These are phyloP conservation scores for Euproctis similis DNA, from an alignment of 2,888 invertebrate species.

Conservation along the genomic window DNA sequence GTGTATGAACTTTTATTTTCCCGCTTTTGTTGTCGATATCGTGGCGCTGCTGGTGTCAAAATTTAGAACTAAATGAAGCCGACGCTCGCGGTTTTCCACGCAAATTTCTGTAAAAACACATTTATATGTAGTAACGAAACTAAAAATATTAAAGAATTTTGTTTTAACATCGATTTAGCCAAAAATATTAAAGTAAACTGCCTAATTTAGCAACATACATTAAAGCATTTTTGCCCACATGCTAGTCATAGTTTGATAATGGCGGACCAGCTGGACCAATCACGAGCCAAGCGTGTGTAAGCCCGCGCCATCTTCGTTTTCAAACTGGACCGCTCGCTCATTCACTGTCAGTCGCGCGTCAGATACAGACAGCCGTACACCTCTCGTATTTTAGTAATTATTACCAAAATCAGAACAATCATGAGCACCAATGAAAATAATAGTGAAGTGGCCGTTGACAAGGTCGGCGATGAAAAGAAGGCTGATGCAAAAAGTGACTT, in stretches of 20 bases:
- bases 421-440: slow-evolving; percentile 83
- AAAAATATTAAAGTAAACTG: no score
- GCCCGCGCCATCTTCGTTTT: slow-evolving; percentile 89
- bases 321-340: slow-evolving; percentile 80
- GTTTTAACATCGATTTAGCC: slow-evolving; percentile 34
- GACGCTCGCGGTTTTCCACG: slow-evolving; percentile 33
- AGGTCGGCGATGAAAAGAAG: slow-evolving; percentile 85
- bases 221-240: slow-evolving; percentile 49
- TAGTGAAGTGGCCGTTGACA: slow-evolving; percentile 89
- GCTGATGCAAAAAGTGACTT: slow-evolving; percentile 86
- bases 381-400: slow-evolving; percentile 52
- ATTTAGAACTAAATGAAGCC: slow-evolving; percentile 37
- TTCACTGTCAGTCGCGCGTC: slow-evolving; percentile 80
- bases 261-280: slow-evolving; percentile 58
- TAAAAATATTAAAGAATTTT: no score
- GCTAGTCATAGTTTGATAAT: slow-evolving; percentile 54
- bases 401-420: slow-evolving; percentile 65
- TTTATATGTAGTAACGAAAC: no score
- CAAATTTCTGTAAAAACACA: no score
- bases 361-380: slow-evolving; percentile 75
- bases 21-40: slow-evolving; percentile 37
- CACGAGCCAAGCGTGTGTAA: slow-evolving; percentile 49
- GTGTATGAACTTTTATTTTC: slow-evolving; percentile 45
- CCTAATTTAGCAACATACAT: no score
- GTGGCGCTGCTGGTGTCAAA: slow-evolving; percentile 34